phyloP scores from a whole-genome alignment of 2,113 vertebrate species.

The Rhea americana region DNA sequence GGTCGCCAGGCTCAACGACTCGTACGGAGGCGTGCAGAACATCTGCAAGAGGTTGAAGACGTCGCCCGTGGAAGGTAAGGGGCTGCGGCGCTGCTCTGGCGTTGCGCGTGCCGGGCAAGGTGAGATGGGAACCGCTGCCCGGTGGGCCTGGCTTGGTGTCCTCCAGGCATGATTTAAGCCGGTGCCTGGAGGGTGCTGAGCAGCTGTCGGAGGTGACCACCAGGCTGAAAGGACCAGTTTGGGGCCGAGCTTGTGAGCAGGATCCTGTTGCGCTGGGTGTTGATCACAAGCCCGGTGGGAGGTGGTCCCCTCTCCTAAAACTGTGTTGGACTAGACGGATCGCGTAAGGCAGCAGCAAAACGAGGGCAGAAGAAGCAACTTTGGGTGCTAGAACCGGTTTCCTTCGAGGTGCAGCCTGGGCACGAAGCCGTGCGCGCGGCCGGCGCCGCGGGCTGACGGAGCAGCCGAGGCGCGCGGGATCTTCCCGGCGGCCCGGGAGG shows the following conservation, averaged over 20 bases:
- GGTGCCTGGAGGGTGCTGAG: background rate
- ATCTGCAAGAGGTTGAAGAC: constrained; percentile 91
- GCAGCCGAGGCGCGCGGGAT: fast-evolving
- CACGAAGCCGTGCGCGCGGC: background rate
- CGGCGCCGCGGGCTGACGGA: background rate
- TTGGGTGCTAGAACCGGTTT: too few relatives aligned
- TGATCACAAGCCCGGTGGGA: fast-evolving
- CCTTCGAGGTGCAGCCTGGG: fast-evolving
- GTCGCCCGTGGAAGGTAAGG: constrained; percentile 91
- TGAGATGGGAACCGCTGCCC: too few relatives aligned
- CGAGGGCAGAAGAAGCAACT: background rate
- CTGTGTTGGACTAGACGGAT: fast-evolving
- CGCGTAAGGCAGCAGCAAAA: fast-evolving
- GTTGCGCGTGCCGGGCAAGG: too few relatives aligned
- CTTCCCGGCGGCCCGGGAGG: background rate
- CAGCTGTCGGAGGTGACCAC: background rate
- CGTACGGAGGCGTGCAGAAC: constrained; percentile 83
- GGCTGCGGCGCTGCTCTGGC: background rate
- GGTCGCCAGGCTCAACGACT: constrained; percentile 79
- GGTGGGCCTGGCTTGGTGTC: too few relatives aligned
- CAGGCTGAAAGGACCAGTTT: background rate
- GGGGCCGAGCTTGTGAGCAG: fast-evolving
- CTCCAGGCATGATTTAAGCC: fast-evolving
- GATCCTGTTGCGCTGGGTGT: fast-evolving
- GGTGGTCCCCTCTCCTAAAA: background rate